phyloP scores from a whole-genome alignment of 1,140 invertebrate genomes.

The Brachionus manjavacas region DNA sequence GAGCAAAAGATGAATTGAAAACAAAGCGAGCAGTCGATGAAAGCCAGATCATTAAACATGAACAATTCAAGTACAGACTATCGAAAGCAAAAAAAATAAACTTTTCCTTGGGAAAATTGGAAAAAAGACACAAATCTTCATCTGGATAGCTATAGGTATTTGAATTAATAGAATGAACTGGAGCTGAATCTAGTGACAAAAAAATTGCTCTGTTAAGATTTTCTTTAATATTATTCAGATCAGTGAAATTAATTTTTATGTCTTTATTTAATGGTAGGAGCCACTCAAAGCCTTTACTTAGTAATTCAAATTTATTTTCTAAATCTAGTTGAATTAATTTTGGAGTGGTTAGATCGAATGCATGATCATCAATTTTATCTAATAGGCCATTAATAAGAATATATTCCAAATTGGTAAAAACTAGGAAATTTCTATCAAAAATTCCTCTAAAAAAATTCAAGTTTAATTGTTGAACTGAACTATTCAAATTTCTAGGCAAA shows the following conservation, averaged over 20 bases:
- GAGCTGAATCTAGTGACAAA: not conserved
- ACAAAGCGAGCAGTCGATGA: not conserved
- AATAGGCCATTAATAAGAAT: not conserved
- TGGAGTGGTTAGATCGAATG: not conserved
- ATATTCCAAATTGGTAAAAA: not conserved
- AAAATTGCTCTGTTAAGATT: not conserved
- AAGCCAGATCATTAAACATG: not conserved
- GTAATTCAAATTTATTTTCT: not conserved
- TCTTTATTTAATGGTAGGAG: not conserved
- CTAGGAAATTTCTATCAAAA: not conserved
- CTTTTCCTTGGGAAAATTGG: not conserved
- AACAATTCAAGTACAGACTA: not conserved
- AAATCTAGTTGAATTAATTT: not conserved
- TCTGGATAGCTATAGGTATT: not conserved
- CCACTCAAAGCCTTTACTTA: not conserved
- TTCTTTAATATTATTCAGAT: not conserved
- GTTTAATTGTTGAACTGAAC: not conserved
- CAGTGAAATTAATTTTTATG: not conserved
- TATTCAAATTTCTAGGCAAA: not conserved
- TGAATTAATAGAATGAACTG: not conserved
- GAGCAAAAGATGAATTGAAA: not conserved
- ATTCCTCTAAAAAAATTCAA: not conserved
- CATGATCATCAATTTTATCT: not conserved
- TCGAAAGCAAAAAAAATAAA: not conserved
- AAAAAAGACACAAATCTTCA: not conserved